These are phyloP conservation scores for Geophilus truncorum DNA, from an alignment of 2,888 invertebrate species.

Conservation along the genomic window DNA sequence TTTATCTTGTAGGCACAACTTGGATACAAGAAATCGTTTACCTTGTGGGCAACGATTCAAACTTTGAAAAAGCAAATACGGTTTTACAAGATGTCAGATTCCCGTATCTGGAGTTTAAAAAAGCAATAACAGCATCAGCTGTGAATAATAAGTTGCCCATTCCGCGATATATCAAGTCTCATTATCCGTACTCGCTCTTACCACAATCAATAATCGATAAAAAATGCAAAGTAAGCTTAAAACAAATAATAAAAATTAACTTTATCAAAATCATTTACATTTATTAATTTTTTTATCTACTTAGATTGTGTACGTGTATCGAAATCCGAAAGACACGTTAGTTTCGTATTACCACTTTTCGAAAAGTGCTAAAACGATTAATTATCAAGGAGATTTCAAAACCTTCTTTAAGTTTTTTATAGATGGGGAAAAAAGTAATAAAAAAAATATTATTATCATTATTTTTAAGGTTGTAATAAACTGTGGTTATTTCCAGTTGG, in stretches of 20 bases:
- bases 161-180: slow-evolving; percentile 64
- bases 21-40: slow-evolving; percentile 94
- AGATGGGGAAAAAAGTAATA: neutral
- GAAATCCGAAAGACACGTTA: slow-evolving; percentile 79
- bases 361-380: slow-evolving; percentile 55
- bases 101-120: slow-evolving; percentile 62
- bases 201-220: slow-evolving; percentile 47
- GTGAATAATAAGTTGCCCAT: slow-evolving; percentile 35
- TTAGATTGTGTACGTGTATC: slow-evolving; percentile 74
- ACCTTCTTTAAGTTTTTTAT: slow-evolving; percentile 1
- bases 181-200: slow-evolving; percentile 68
- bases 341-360: slow-evolving; percentile 77
- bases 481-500: too few relatives aligned
- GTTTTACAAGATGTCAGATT: slow-evolving; percentile 61
- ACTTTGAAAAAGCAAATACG: slow-evolving; percentile 68
- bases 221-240: slow-evolving; percentile 37
- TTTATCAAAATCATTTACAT: neutral
- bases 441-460: too few relatives aligned
- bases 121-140: slow-evolving; percentile 41
- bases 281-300: neutral
- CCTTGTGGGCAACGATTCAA: slow-evolving; percentile 73
- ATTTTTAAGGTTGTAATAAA: too few relatives aligned
- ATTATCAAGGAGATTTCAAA: neutral
- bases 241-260: neutral
- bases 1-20: slow-evolving; percentile 69